Conservation (phyloP, 1,140 invertebrate genomes). For the Ceratitis capitata region DNA sequence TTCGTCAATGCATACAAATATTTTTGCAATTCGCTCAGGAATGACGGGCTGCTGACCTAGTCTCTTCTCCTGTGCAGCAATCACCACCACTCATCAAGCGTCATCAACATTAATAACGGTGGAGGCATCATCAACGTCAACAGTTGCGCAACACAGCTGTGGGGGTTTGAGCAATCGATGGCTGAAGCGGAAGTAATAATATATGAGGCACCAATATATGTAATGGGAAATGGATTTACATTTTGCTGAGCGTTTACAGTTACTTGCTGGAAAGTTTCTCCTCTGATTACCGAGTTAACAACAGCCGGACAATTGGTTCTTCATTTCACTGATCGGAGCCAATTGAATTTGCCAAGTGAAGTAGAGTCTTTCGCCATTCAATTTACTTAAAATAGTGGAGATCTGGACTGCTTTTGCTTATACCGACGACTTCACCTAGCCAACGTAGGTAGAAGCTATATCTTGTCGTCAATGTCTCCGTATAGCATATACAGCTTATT, state of each 20-base stretch:
- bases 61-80: neutral
- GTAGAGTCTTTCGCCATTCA: too few species aligned
- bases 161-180: neutral
- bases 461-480: too few species aligned
- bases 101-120: neutral
- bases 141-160: neutral
- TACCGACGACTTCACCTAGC: too few species aligned
- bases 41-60: neutral
- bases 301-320: too few species aligned
- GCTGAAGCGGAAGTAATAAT: neutral
- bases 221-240: neutral
- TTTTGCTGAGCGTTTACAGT: neutral
- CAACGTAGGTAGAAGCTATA: too few species aligned
- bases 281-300: too few species aligned
- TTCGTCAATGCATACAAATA: neutral
- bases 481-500: too few species aligned
- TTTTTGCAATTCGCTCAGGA: neutral
- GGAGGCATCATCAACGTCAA: conserved; percentile 16
- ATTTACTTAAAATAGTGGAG: too few species aligned
- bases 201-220: neutral
- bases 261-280: too few species aligned
- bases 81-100: neutral
- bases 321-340: too few species aligned
- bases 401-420: too few species aligned
- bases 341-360: too few species aligned